Evolutionary conservation across 2,888 invertebrate species (phyloP).

Genomic region (Melieria crassipennis): DNA sequence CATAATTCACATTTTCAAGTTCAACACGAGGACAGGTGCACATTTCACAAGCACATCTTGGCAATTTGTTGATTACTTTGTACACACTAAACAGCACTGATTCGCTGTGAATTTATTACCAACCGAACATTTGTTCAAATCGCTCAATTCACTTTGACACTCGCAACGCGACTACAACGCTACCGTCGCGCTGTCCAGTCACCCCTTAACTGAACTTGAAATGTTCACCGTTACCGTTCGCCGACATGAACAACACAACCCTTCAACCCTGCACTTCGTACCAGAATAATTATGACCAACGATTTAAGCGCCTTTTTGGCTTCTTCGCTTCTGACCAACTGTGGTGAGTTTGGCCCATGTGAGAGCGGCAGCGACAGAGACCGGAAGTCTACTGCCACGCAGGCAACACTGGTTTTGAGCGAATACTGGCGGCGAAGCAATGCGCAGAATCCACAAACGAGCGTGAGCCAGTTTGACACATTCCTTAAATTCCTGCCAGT

Average conservation of each 20-base stretch:
- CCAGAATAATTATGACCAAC: conserved; percentile 22
- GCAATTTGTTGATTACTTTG: too few relatives aligned
- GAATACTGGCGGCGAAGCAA: background rate
- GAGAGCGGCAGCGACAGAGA: too few relatives aligned
- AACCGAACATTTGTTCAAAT: background rate
- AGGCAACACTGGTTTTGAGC: conserved; percentile 32
- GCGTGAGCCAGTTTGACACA: conserved; percentile 24
- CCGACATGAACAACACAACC: conserved; percentile 19
- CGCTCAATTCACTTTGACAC: background rate
- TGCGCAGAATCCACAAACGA: conserved; percentile 32
- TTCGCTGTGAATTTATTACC: too few relatives aligned
- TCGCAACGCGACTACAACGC: conserved; percentile 19
- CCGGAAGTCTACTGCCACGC: background rate
- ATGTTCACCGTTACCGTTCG: conserved; percentile 9
- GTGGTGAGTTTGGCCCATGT: conserved; percentile 27
- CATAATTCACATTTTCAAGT: too few relatives aligned
- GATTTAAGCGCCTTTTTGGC: conserved; percentile 4
- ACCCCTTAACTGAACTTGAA: conserved; percentile 43
- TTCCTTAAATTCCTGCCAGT: conserved; percentile 41
- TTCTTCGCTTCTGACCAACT: background rate
- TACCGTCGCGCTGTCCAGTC: conserved; percentile 39
- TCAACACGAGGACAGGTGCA: too few relatives aligned
- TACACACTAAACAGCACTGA: too few relatives aligned
- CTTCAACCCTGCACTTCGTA: conserved; percentile 25
- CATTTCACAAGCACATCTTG: too few relatives aligned